Conservation (phyloP, 1,140 invertebrate genomes). For the Drosophila murphyi region DNA sequence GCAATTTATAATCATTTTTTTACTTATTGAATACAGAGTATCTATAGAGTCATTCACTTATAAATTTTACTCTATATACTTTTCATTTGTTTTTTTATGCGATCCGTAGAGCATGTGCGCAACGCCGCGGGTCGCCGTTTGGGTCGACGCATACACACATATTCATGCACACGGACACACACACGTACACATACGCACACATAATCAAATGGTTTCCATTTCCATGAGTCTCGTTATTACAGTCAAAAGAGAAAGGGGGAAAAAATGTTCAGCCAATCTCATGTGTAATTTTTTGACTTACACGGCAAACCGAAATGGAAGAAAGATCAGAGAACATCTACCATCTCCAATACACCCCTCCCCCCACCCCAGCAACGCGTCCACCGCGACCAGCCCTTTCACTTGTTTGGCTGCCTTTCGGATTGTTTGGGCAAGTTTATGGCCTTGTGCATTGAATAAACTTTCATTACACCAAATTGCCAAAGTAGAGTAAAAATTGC, state of each 20-base stretch:
- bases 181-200: conserved; percentile 1
- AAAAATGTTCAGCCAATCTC: conserved; percentile 27
- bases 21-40: conserved; percentile 10
- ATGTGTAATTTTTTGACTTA: conserved; percentile 49
- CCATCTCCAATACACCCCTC: no score
- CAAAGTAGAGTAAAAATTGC: conserved; percentile 31
- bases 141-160: not conserved
- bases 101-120: conserved; percentile 20
- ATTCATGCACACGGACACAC: not conserved
- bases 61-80: not conserved
- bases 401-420: conserved; percentile 10
- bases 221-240: conserved; percentile 38
- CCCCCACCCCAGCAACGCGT: not conserved
- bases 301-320: conserved; percentile 23
- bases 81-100: conserved; percentile 39
- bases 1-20: no score
- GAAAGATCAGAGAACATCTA: conserved; percentile 9
- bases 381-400: not conserved
- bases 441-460: conserved; percentile 57
- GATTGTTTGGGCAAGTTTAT: conserved; percentile 58
- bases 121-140: conserved; percentile 21
- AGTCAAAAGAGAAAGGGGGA: not conserved
- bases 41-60: not conserved
- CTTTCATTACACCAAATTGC: conserved; percentile 46
- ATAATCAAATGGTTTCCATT: conserved; percentile 33